Conservation (phyloP, 2,888 invertebrate species). For the Tethea ocularis region DNA sequence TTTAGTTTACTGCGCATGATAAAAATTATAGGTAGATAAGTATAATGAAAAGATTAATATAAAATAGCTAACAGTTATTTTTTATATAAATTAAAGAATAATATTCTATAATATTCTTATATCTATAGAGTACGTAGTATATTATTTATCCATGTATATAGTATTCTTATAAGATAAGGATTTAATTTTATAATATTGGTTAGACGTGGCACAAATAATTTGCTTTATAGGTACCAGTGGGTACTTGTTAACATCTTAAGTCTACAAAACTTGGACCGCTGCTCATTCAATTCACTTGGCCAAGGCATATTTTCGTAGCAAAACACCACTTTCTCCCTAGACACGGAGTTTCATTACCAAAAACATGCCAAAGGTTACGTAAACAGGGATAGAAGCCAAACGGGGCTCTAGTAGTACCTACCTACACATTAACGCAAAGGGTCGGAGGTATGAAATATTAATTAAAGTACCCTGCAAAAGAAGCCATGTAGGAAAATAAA, state of each 20-base stretch:
- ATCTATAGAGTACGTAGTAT: too few relatives aligned
- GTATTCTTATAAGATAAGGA: too few relatives aligned
- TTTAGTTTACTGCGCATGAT: too few relatives aligned
- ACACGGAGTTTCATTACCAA: slow-evolving; percentile 29
- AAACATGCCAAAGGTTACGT: slow-evolving; percentile 34
- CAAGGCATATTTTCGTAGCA: neutral
- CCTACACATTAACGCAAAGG: slow-evolving; percentile 14
- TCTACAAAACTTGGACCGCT: neutral
- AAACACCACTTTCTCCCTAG: slow-evolving; percentile 16
- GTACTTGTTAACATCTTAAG: neutral
- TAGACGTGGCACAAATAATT: too few relatives aligned
- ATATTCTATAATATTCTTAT: too few relatives aligned
- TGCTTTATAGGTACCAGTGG: neutral
- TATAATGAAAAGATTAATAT: too few relatives aligned
- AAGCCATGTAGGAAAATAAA: neutral
- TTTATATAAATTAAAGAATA: too few relatives aligned
- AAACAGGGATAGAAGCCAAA: slow-evolving; percentile 32
- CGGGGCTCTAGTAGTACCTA: slow-evolving; percentile 17
- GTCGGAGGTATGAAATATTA: slow-evolving; percentile 39
- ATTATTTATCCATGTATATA: too few relatives aligned
- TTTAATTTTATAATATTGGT: too few relatives aligned
- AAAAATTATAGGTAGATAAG: too few relatives aligned
- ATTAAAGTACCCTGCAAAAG: slow-evolving; percentile 19
- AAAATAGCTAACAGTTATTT: too few relatives aligned
- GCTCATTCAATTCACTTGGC: neutral